phyloP scores from a whole-genome alignment of 1,140 invertebrate species.

The Mamestra configurata region DNA sequence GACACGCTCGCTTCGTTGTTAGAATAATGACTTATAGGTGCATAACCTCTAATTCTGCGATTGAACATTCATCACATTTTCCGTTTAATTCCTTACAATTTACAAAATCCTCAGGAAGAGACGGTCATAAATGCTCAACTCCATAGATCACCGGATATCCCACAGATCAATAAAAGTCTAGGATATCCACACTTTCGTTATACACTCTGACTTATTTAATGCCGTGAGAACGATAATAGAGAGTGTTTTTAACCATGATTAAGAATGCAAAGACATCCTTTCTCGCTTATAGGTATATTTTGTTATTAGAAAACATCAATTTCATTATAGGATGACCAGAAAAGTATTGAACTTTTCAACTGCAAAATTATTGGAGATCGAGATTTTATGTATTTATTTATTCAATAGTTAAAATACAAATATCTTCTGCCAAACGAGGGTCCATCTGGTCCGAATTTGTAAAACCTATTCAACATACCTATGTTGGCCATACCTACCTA shows the following conservation, averaged over 20 bases:
- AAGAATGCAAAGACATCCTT: background rate
- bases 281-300: background rate
- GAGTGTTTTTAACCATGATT: background rate
- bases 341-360: no score
- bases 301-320: no score
- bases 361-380: no score
- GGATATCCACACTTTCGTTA: slow-evolving; percentile 5
- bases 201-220: background rate
- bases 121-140: background rate
- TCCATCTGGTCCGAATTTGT: no score
- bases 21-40: background rate
- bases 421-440: no score
- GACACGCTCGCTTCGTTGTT: no score
- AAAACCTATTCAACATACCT: no score
- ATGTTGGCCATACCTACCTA: no score
- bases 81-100: background rate
- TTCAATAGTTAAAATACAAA: no score
- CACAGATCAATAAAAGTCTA: no score
- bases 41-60: background rate
- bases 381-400: no score
- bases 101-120: slow-evolving; percentile 6
- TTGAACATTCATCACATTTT: background rate
- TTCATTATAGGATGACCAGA: no score
- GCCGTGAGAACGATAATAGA: slow-evolving; percentile 16
- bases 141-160: slow-evolving; percentile 3